These are phyloP conservation scores for Microchrysa polita DNA, from an alignment of 2,888 invertebrate species.

Conservation along the genomic window DNA sequence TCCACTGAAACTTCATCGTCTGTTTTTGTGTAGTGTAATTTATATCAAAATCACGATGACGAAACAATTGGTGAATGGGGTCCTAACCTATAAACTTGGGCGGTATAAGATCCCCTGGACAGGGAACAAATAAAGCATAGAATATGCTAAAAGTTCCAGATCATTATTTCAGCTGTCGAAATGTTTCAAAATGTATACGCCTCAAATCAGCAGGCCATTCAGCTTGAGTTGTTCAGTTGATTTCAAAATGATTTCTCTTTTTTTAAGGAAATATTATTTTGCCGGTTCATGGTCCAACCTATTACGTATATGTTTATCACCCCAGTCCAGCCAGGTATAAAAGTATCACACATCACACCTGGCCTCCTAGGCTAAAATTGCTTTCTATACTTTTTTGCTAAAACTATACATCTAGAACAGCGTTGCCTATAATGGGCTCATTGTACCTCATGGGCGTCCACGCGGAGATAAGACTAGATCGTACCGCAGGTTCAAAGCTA, in stretches of 20 bases:
- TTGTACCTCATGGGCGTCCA: neutral
- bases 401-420: slow-evolving; percentile 28
- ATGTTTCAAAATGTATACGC: slow-evolving; percentile 2
- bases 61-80: slow-evolving; percentile 11
- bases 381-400: too few species aligned
- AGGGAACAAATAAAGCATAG: neutral
- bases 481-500: slow-evolving; percentile 1
- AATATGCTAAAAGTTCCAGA: neutral
- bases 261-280: too few species aligned
- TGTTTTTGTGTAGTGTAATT: too few species aligned
- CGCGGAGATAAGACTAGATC: too few species aligned
- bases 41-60: neutral
- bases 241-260: too few species aligned
- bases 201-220: slow-evolving; percentile 10
- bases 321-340: too few species aligned
- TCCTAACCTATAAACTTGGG: slow-evolving; percentile 4
- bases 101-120: neutral
- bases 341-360: too few species aligned
- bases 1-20: slow-evolving; percentile 17
- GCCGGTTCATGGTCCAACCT: too few species aligned
- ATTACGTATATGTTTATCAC: too few species aligned
- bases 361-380: too few species aligned
- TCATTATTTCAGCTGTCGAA: neutral
- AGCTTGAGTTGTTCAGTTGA: neutral
- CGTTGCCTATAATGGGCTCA: slow-evolving; percentile 25